These are phyloP conservation scores for Tinea semifulvella DNA, from an alignment of 2,888 invertebrate species.

Conservation along the genomic window DNA sequence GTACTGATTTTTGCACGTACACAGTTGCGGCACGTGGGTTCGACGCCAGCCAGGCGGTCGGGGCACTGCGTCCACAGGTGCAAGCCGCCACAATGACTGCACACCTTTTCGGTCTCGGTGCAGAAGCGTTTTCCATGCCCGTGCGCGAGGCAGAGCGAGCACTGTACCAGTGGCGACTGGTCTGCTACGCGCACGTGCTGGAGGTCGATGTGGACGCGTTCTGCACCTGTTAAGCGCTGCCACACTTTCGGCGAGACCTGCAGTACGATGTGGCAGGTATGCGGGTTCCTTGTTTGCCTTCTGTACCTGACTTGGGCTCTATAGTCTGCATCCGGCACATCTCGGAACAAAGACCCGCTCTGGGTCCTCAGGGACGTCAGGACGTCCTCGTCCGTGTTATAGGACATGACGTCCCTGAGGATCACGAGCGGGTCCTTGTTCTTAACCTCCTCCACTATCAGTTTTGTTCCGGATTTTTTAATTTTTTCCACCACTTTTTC, in stretches of 20 bases:
- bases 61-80: too few relatives aligned
- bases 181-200: slow-evolving; percentile 4
- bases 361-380: slow-evolving; percentile 15
- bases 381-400: slow-evolving; percentile 17
- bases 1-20: too few relatives aligned
- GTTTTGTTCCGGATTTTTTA: neutral
- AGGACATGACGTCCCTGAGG: slow-evolving; percentile 17
- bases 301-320: slow-evolving; percentile 18
- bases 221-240: slow-evolving; percentile 15
- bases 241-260: slow-evolving; percentile 19
- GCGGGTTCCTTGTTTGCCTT: slow-evolving; percentile 21
- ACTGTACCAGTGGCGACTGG: slow-evolving; percentile 17
- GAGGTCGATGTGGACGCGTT: slow-evolving; percentile 6
- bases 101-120: too few relatives aligned
- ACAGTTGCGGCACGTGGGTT: too few relatives aligned
- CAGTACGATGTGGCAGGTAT: slow-evolving; percentile 20
- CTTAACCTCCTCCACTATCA: slow-evolving; percentile 15
- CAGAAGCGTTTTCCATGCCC: too few relatives aligned
- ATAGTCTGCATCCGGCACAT: slow-evolving; percentile 6
- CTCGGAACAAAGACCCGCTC: slow-evolving; percentile 14
- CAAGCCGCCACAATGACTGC: too few relatives aligned
- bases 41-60: too few relatives aligned
- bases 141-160: too few relatives aligned
- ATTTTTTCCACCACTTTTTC: slow-evolving; percentile 14
- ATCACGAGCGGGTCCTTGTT: slow-evolving; percentile 14